Evolutionary conservation across 2,888 invertebrate species (phyloP).

Genomic region (Geophilus truncorum): DNA sequence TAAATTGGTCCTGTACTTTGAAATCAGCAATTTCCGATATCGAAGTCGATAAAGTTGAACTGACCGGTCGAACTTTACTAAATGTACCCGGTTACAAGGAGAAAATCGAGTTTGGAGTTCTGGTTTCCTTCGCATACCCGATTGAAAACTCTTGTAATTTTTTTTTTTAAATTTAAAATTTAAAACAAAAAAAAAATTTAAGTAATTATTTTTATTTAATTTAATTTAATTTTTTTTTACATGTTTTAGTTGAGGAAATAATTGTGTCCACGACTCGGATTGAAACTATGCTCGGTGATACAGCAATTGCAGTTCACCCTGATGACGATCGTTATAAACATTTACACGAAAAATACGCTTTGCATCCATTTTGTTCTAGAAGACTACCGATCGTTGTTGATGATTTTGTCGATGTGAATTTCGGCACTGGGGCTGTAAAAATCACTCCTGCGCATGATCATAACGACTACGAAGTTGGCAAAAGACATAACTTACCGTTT

Average conservation of each 20-base stretch:
- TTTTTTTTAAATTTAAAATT: too few relatives aligned
- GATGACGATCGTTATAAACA: conserved; percentile 77
- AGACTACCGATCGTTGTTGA: conserved; percentile 84
- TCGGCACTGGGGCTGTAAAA: conserved; percentile 97
- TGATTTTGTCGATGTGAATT: conserved; percentile 87
- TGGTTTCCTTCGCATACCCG: conserved; percentile 88
- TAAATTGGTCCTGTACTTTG: conserved; percentile 97
- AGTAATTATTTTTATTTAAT: neutral
- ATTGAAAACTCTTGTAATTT: conserved; percentile 57
- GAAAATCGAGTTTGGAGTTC: conserved; percentile 87
- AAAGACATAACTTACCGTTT: conserved; percentile 77
- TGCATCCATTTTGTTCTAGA: conserved; percentile 82
- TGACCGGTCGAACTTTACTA: conserved; percentile 77
- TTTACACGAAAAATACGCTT: conserved; percentile 71
- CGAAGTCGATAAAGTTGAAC: conserved; percentile 92
- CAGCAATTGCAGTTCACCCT: conserved; percentile 97
- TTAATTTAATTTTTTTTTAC: neutral
- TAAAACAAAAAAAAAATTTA: neutral
- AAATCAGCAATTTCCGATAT: conserved; percentile 98
- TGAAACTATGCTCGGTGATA: conserved; percentile 96
- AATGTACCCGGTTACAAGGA: conserved; percentile 86
- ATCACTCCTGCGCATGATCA: conserved; percentile 97
- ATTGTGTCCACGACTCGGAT: conserved; percentile 95
- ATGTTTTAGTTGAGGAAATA: conserved; percentile 62
- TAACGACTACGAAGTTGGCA: conserved; percentile 93